phyloP scores from a whole-genome alignment of 92 coral and sea anemone species.

The Porites rus region DNA sequence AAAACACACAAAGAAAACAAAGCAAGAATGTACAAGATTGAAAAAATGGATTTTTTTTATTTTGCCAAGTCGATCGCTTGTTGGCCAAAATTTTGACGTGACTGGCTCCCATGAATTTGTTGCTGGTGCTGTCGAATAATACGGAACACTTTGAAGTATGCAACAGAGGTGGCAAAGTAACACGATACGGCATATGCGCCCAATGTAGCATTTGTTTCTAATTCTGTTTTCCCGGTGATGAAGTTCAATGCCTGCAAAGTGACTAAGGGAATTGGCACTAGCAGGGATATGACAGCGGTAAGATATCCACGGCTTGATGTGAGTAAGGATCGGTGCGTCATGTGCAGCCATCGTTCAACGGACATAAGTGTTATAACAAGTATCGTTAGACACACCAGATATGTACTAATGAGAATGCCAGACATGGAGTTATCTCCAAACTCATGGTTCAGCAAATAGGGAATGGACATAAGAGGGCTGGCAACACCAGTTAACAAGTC shows the following conservation, averaged over 20 bases:
- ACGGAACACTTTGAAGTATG: neutral
- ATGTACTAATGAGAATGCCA: neutral
- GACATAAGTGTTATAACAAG: neutral
- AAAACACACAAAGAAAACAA: neutral
- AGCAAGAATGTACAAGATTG: neutral
- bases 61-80: neutral
- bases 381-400: too few relatives aligned
- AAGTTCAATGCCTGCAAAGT: neutral
- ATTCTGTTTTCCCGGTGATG: too few relatives aligned
- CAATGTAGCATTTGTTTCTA: neutral
- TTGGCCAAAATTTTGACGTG: neutral
- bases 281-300: neutral
- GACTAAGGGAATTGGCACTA: neutral
- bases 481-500: neutral
- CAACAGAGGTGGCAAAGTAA: neutral
- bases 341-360: constrained; percentile 1
- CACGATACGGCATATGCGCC: neutral
- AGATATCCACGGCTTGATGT: neutral
- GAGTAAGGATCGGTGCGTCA: neutral
- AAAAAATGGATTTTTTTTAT: neutral
- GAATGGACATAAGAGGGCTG: neutral
- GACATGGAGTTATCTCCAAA: too few relatives aligned
- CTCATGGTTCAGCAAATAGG: neutral
- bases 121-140: neutral
- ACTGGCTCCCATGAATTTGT: neutral